These are phyloP conservation scores for Drosophila takahashii DNA, from an alignment of 1,140 invertebrate species.

Conservation along the genomic window DNA sequence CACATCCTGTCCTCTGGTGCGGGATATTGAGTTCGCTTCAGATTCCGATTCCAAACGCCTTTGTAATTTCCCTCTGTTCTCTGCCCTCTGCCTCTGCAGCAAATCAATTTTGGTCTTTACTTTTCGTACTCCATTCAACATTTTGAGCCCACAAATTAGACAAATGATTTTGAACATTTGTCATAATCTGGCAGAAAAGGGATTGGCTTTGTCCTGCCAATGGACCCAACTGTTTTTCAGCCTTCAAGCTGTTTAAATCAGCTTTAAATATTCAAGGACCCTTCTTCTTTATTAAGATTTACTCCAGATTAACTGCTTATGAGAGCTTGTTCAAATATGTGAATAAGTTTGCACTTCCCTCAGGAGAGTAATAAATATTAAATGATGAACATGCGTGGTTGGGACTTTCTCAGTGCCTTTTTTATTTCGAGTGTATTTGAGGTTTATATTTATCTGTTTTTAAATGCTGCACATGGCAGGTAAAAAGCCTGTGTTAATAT, in stretches of 20 bases:
- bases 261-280: conserved; percentile 1
- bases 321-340: not conserved
- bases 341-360: not conserved
- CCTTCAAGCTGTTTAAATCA: not conserved
- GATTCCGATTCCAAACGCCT: conserved; percentile 31
- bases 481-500: too few relatives aligned
- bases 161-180: conserved; percentile 65
- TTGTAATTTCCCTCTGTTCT: conserved; percentile 58
- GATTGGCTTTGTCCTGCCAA: conserved; percentile 36
- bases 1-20: conserved; percentile 38
- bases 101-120: conserved; percentile 61
- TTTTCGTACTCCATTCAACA: conserved; percentile 10
- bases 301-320: not conserved
- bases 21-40: conserved; percentile 36
- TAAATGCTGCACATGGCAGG: too few relatives aligned
- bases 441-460: not conserved
- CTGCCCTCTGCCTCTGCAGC: conserved; percentile 22
- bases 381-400: not conserved
- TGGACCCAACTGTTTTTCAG: not conserved
- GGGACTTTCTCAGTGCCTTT: not conserved
- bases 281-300: conserved; percentile 16
- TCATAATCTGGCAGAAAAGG: conserved; percentile 55
- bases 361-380: not conserved
- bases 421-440: too few relatives aligned
- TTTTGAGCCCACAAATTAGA: conserved; percentile 57